Base-by-base conservation (phyloP, 1,140 invertebrate genomes). In the Conus betulinus region DNA sequence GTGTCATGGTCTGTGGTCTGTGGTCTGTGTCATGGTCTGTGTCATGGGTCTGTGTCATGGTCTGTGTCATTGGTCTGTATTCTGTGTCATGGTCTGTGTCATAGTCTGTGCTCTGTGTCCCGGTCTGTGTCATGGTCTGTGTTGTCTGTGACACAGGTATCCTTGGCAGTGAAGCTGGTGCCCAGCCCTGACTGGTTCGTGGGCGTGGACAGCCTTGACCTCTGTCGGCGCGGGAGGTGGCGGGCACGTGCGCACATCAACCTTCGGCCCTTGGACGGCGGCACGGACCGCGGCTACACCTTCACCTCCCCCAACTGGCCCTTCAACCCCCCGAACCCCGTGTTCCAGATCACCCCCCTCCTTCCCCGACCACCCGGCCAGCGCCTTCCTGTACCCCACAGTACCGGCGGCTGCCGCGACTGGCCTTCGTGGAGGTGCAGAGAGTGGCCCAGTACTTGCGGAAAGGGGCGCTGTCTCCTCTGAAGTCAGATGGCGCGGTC, bases 121-220 rank as follows among this genome's bases (percentile, higher is more conserved):
- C 3, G 39, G 39, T 39, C 39, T 39, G 39, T 39, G 39, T 39
- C 39, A 39, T 39, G 39, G 39, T 39, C 39, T 39, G 39, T 39
- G 39, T 3, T 39, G 39, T 39, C 39, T 39, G 3, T 39, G 39
- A 39, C 39, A 39, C 39, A 94, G 93, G 67, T 94, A 8, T 93
- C 93, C 13, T 93, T 93, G 67, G 87, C 93, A 81, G 91, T 93
- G 67, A 93, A 92, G 87, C 90, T 94, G 13, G 88, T 93, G 23
- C 93, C 93, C 23, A 94, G 93, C 85, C 93, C 93, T 2, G 93
- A 94, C 79, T 94, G 93, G 93, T 93, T 93, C 84, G 91, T 93
- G 39, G 93, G 93, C 0, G 82, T 94, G 3, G 88, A 90, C 74
- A 89, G 88, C 60, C 88, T 92, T 74, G 91, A 93, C 25, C 91